Conservation (phyloP, 2,113 vertebrate genomes). For the Saimiri boliviensis region DNA sequence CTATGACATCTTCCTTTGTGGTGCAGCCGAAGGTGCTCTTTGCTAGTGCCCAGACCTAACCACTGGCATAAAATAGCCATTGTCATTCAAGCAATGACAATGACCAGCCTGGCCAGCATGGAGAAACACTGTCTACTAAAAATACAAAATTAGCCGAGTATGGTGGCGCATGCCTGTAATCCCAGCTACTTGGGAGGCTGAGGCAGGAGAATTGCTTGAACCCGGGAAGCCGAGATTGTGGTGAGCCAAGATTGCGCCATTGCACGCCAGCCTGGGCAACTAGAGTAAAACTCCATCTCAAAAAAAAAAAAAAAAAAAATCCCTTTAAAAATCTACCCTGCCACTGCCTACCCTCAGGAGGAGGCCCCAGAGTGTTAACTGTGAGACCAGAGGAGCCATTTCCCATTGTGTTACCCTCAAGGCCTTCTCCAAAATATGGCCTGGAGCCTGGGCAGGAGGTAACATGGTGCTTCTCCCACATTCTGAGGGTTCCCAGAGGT, state of each 20-base stretch:
- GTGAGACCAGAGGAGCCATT: neutral
- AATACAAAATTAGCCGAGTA: too few relatives aligned
- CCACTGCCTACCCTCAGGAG: neutral
- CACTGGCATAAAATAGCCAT: neutral
- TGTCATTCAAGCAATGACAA: neutral
- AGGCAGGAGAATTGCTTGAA: too few relatives aligned
- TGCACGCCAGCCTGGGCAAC: too few relatives aligned
- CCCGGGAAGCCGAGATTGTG: too few relatives aligned
- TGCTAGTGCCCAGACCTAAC: neutral
- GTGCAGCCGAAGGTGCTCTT: neutral
- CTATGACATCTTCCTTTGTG: neutral
- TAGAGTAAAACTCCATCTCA: too few relatives aligned
- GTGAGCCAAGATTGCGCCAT: too few relatives aligned
- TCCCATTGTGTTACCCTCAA: neutral
- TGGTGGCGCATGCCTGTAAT: too few relatives aligned
- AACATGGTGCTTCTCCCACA: neutral
- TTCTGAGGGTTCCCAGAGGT: neutral
- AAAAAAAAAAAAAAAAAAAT: neutral
- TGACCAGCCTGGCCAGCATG: too few relatives aligned
- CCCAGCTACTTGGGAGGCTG: too few relatives aligned
- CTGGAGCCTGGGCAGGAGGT: neutral
- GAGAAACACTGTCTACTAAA: too few relatives aligned
- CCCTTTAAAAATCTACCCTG: neutral
- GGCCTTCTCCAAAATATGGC: neutral
- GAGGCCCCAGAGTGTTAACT: neutral